Percentiles rank a stretch among this genome's conserved stretches.
Evolutionary conservation across 2,888 invertebrate genomes (phyloP).

Genomic region (Apodemia zela): DNA sequence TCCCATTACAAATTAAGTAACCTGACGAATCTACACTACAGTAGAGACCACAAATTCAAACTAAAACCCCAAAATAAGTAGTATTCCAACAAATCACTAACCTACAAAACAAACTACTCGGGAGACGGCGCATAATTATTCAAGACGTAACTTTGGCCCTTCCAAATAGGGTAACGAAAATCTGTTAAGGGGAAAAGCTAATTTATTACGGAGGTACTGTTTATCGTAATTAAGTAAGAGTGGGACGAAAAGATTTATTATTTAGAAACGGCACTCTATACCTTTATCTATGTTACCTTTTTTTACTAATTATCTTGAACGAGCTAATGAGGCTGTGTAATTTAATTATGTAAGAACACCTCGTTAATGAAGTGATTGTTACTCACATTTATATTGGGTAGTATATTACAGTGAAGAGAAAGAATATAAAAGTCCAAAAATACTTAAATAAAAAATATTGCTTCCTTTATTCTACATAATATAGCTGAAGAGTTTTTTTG

Average conservation of each 20-base stretch:
- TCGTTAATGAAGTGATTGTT: too few relatives aligned
- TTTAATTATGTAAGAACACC: not conserved
- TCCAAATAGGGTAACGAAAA: slow-evolving; percentile 19
- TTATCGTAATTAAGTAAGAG: slow-evolving; percentile 29
- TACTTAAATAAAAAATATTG: too few relatives aligned
- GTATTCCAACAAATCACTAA: slow-evolving; percentile 2
- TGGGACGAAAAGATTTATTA: slow-evolving; percentile 21
- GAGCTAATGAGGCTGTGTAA: not conserved
- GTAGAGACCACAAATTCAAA: not conserved
- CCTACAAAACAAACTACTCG: slow-evolving; percentile 10
- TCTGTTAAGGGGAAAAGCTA: slow-evolving; percentile 21
- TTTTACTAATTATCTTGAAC: not conserved
- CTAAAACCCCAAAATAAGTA: not conserved
- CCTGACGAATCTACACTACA: not conserved
- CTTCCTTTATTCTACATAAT: too few relatives aligned
- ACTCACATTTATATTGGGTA: too few relatives aligned
- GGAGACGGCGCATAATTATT: slow-evolving; percentile 20
- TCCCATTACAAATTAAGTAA: not conserved
- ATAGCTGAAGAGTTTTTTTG: too few relatives aligned
- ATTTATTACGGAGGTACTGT: slow-evolving; percentile 26
- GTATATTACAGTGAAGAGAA: too few relatives aligned
- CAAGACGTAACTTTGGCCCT: slow-evolving; percentile 18
- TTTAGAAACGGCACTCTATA: slow-evolving; percentile 1
- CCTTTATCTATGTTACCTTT: not conserved
- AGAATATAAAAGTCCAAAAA: too few relatives aligned